Evolutionary conservation across 2,888 invertebrate genomes (phyloP), one percentile per base, ranked within the genome.

Genomic region (Leucoma salicis): DNA sequence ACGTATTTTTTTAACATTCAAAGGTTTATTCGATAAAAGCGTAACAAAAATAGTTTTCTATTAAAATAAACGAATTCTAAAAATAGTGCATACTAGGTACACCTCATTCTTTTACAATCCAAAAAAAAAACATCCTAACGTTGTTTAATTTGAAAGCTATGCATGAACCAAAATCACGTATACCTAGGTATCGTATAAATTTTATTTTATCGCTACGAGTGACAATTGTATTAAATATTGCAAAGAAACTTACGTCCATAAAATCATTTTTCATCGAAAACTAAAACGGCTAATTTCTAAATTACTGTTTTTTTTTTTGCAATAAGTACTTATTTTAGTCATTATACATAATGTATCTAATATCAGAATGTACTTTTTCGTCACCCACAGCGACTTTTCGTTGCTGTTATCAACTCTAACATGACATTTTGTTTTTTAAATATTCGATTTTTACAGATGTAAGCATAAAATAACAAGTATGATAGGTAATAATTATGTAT

Each of bases 21-120:
- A 66, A 72, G 70, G 74, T 66, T 74, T 74, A 66, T 57, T 76
- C 60, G 59, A 73, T 64, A 80, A 82, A 85, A 78, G 74, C 78
- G 80, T 88, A 87, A 86, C 86, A 88, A 88, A 85, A 87, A 88
- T 88, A 88, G 79, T 82, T 31, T 78, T 79, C 64, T 72, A 71
- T 72, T 55, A 77, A 77, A 74, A 74, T 69, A 69, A 76, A 82
- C 28, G 66, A 77, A 57, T 66, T 78, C 74, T 78, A 78, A 81
- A 80, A 79, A 79, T 75, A 74, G 70, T 68, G n/a, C n/a, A n/a
- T n/a, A n/a, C n/a, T n/a, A n/a, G n/a, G n/a, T n/a, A n/a, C n/a
- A n/a, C n/a, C n/a, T 53, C 63, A 68, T 10, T 66, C 66, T 57
- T 60, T 69, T 73, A 71, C 66, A 70, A 67, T 71, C 72, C 66